Percentiles rank a stretch among this genome's conserved stretches.
These are phyloP conservation scores for Linnaemya vulpina DNA, from an alignment of 2,888 invertebrate genomes.

Conservation along the genomic window DNA sequence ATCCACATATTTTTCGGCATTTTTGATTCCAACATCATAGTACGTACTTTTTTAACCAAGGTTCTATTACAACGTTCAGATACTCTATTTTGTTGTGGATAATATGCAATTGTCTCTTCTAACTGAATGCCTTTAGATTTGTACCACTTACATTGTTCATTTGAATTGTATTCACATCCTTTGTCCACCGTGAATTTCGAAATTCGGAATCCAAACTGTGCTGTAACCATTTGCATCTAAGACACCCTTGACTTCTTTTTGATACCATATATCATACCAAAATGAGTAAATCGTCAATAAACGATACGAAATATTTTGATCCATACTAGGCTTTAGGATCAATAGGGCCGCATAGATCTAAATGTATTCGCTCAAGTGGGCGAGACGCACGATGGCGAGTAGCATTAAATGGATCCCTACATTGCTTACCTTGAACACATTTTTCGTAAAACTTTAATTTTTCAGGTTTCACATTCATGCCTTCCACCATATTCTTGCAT, in stretches of 20 bases:
- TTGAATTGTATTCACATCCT: slow-evolving; percentile 65
- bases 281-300: slow-evolving; percentile 54
- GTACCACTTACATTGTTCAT: slow-evolving; percentile 33
- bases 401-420: too few relatives aligned
- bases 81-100: not conserved
- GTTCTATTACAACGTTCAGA: not conserved
- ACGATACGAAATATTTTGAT: slow-evolving; percentile 53
- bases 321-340: slow-evolving; percentile 43
- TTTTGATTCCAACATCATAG: not conserved
- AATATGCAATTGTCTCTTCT: not conserved
- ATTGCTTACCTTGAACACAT: too few relatives aligned
- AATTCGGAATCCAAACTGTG: slow-evolving; percentile 45
- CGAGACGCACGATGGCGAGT: too few relatives aligned
- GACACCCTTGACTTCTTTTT: not conserved
- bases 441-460: too few relatives aligned
- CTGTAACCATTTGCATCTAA: slow-evolving; percentile 8
- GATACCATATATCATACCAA: slow-evolving; percentile 13
- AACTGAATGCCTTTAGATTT: not conserved
- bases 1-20: not conserved
- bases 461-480: too few relatives aligned
- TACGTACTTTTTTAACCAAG: not conserved
- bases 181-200: slow-evolving; percentile 73
- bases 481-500: too few relatives aligned
- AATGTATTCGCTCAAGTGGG: too few relatives aligned
- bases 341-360: slow-evolving; percentile 1